phyloP scores from a whole-genome alignment of 2,797 vertebrate species.

The Carapus acus region DNA sequence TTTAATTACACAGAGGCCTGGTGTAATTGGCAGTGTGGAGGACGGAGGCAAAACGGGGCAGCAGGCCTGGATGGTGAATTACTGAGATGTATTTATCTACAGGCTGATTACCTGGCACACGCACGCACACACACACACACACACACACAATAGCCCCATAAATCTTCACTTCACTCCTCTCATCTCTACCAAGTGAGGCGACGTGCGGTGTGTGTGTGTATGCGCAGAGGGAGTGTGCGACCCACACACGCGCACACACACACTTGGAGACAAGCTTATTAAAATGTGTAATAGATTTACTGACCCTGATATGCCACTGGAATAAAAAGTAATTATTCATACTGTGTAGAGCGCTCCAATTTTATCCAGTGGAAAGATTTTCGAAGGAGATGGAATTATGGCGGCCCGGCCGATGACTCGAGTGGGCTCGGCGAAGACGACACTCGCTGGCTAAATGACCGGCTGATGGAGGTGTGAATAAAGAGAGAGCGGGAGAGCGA shows the following conservation, averaged over 20 bases:
- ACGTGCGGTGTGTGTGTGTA: constrained; percentile 41
- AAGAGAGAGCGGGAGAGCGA: constrained; percentile 24
- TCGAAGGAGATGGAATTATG: constrained; percentile 81
- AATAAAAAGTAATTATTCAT: constrained; percentile 81
- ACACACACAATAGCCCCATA: constrained; percentile 71
- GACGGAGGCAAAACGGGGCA: constrained; percentile 62
- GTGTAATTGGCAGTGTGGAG: constrained; percentile 67
- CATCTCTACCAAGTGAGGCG: constrained; percentile 63
- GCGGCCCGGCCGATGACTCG: constrained; percentile 76
- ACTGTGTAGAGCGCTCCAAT: constrained; percentile 72
- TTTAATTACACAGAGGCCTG: constrained; percentile 76
- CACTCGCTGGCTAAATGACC: constrained; percentile 66
- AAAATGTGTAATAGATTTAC: constrained; percentile 81
- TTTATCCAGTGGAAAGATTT: constrained; percentile 76
- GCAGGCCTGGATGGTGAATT: constrained; percentile 66
- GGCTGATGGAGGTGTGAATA: constrained; percentile 66
- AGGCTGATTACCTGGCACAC: constrained; percentile 74
- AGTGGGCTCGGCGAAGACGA: constrained; percentile 64
- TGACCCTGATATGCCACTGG: constrained; percentile 78
- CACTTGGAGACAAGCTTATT: constrained; percentile 68
- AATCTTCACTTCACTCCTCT: constrained; percentile 68
- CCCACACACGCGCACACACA: constrained; percentile 26
- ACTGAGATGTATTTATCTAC: constrained; percentile 73
- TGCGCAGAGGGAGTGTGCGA: constrained; percentile 42
- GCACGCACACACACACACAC: constrained; percentile 69